These are phyloP conservation scores for Antigone vipio DNA, from an alignment of 2,113 vertebrate genomes.

Conservation along the genomic window DNA sequence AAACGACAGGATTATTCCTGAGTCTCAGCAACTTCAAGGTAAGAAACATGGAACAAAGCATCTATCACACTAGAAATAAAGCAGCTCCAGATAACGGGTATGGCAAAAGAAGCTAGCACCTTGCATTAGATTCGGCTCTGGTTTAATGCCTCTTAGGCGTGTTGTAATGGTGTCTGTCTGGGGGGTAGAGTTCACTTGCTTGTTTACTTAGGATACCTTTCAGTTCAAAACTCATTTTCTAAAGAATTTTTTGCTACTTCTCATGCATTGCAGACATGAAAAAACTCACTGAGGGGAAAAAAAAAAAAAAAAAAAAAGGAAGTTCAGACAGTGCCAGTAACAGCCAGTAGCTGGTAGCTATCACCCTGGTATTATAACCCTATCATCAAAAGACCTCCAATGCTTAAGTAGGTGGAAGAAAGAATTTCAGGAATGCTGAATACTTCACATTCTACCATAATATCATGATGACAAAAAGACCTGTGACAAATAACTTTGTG, in stretches of 20 bases:
- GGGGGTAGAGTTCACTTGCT: background rate
- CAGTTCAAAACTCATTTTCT: conserved; percentile 19
- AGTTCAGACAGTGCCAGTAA: background rate
- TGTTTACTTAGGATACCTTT: background rate
- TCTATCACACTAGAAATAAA: background rate
- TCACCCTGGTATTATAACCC: background rate
- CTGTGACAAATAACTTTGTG: conserved; percentile 7
- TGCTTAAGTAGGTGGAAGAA: background rate
- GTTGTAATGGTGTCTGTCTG: background rate
- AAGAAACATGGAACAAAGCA: background rate
- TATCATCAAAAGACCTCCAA: background rate
- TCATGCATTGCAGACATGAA: background rate
- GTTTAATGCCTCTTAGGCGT: background rate
- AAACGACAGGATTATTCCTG: conserved; percentile 50
- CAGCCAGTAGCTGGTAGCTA: background rate
- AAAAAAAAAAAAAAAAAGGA: background rate
- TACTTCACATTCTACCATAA: conserved; percentile 3
- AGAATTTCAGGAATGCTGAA: background rate
- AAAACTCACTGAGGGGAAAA: background rate
- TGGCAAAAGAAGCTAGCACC: background rate
- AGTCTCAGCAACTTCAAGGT: conserved; percentile 42
- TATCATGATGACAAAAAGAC: conserved; percentile 2
- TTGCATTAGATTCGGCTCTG: background rate
- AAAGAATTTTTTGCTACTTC: background rate
- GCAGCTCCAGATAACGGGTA: background rate